Evolutionary conservation across 2,113 vertebrate genomes (phyloP).

Genomic region (Tylochromis polylepis): DNA sequence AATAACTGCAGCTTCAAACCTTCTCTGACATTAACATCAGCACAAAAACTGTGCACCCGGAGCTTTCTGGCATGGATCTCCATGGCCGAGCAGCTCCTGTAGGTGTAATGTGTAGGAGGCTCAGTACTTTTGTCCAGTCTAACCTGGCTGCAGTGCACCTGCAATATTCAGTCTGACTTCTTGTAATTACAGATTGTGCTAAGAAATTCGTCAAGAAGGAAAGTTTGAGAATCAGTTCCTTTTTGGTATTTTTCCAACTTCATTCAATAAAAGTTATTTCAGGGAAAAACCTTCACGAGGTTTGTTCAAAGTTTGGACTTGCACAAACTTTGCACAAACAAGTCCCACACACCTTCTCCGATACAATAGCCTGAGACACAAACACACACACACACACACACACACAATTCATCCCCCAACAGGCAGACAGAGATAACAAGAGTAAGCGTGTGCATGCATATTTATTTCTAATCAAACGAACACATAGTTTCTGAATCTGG

Average conservation of each 20-base stretch:
- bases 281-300: neutral
- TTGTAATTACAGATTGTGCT: neutral
- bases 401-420: neutral
- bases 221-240: neutral
- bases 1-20: neutral
- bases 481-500: neutral
- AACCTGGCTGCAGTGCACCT: neutral
- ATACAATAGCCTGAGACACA: neutral
- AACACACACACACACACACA: neutral
- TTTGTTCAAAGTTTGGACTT: neutral
- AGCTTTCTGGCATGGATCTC: neutral
- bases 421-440: neutral
- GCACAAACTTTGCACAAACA: too few relatives aligned
- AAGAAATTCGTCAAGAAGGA: neutral
- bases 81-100: neutral
- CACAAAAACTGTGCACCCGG: neutral
- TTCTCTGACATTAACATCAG: neutral
- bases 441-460: neutral
- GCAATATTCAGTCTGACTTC: neutral
- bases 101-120: neutral
- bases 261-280: neutral
- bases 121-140: neutral
- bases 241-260: slow-evolving; percentile 14
- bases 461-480: neutral
- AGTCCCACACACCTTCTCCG: neutral